These are phyloP conservation scores for Sylvicola fuscatus DNA, from an alignment of 2,888 invertebrate species.

Conservation along the genomic window DNA sequence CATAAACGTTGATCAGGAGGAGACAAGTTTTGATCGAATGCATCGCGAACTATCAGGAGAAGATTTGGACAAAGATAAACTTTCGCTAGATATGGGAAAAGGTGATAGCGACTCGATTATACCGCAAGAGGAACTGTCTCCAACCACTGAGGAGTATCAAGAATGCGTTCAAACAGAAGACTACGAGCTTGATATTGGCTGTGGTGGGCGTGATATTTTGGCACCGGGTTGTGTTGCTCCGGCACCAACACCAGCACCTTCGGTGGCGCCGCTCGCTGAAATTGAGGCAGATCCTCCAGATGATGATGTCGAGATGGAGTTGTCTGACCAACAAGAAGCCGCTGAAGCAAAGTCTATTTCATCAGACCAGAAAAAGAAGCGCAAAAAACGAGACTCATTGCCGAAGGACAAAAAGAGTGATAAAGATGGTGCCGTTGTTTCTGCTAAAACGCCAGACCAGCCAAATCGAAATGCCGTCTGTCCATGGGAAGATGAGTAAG, in stretches of 20 bases:
- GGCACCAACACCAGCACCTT: slow-evolving; percentile 21
- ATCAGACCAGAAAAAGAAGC: slow-evolving; percentile 5
- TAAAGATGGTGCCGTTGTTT: slow-evolving; percentile 7
- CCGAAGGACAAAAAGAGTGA: slow-evolving; percentile 19
- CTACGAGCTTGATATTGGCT: slow-evolving; percentile 18
- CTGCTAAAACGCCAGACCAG: slow-evolving; percentile 16
- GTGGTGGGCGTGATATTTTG: slow-evolving; percentile 12
- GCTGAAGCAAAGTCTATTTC: slow-evolving; percentile 14
- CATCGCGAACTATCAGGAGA: too few relatives aligned
- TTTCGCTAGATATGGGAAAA: too few relatives aligned
- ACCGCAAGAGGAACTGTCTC: slow-evolving; percentile 18
- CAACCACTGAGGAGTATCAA: slow-evolving; percentile 24
- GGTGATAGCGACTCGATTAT: not conserved
- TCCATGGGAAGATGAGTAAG: slow-evolving; percentile 94
- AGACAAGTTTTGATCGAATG: too few relatives aligned
- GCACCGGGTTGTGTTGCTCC: slow-evolving; percentile 19
- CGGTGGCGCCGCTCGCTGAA: slow-evolving; percentile 44
- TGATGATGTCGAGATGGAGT: slow-evolving; percentile 37
- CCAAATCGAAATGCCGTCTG: slow-evolving; percentile 62
- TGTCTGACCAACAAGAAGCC: slow-evolving; percentile 20
- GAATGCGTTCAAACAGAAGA: slow-evolving; percentile 18
- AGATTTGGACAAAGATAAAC: too few relatives aligned
- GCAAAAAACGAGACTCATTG: not conserved
- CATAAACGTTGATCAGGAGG: not conserved
- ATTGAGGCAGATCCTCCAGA: slow-evolving; percentile 47